Evolutionary conservation across 2,888 invertebrate genomes (phyloP), one percentile per base, ranked within the genome.

Genomic region (Gibbula magus): DNA sequence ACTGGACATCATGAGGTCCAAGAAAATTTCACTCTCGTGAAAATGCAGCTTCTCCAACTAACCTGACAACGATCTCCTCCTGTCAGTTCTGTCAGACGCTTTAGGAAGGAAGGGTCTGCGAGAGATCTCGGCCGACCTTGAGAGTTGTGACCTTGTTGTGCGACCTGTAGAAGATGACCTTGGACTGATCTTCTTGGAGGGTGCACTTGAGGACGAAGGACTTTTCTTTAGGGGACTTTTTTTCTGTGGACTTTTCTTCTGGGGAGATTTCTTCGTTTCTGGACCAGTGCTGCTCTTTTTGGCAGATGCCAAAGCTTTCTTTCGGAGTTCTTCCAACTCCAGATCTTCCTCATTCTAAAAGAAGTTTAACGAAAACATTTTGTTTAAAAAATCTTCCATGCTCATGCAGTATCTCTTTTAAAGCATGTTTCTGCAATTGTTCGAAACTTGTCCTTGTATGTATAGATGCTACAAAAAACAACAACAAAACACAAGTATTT

Each of bases 231-330:
- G 10, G 8, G 32, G 25, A 20, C 29, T 75, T 35, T 35, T 35
- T 8, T 35, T 35, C 35, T 1, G 45, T 8, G 45, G 45, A 45
- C 1, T 45, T 10, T 45, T 45, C 45, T 45, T 45, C 45, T 45
- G 45, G 5, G 45, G 45, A 45, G 10, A 10, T 45, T 45, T 45
- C 45, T 45, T 45, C 13, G 8, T 13, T 45, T 5, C 45, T 10
- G 45, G 45, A 45, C 45, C 45, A 10, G 45, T 45, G 45, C 45
- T 45, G 13, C 45, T 45, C 45, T 45, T 5, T 45, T 45, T 45
- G 20, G 85, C 82, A 45, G 90, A 89, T 39, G 85, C 89, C 32
- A 90, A 79, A 16, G 89, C 90, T n/a, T 87, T 86, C 66, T 87
- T 84, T 16, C 90, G 81, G 22, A 90, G 79, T 77, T 89, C 89